Evolutionary conservation across 92 coral and sea anemone genomes (phyloP), one percentile per base, ranked within the genome.

Genomic region (Plumapathes pennacea): DNA sequence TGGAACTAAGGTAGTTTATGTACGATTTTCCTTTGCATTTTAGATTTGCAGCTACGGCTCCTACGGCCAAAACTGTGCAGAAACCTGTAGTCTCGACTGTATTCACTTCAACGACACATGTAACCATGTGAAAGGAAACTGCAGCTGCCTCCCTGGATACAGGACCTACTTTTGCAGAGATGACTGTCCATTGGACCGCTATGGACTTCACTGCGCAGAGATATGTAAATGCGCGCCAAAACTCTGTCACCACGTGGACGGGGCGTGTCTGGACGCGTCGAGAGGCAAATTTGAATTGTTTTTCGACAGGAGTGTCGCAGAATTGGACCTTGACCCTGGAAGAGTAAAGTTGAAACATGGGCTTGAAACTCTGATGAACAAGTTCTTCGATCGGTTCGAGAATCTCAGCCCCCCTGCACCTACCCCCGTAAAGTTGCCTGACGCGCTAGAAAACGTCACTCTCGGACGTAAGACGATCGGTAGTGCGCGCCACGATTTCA

Each of bases 401-500:
- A n/a, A n/a, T n/a, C n/a, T n/a, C n/a, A n/a, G n/a, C n/a, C n/a
- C n/a, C n/a, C n/a, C n/a, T n/a, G n/a, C n/a, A n/a, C n/a, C n/a
- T n/a, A n/a, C n/a, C n/a, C n/a, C n/a, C n/a, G n/a, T n/a, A n/a
- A n/a, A n/a, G n/a, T n/a, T n/a, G n/a, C n/a, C n/a, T n/a, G n/a
- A n/a, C n/a, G n/a, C n/a, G n/a, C n/a, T n/a, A n/a, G n/a, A n/a
- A n/a, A n/a, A n/a, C n/a, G n/a, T n/a, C n/a, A n/a, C n/a, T n/a
- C n/a, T n/a, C n/a, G n/a, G n/a, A n/a, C n/a, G n/a, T n/a, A n/a
- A n/a, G n/a, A n/a, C n/a, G n/a, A n/a, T n/a, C n/a, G n/a, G n/a
- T n/a, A n/a, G n/a, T n/a, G n/a, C n/a, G n/a, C n/a, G n/a, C 11
- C 99, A 94, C 52, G 89, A 77, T 47, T 94, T 94, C 50, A 80